Evolutionary conservation across 2,888 invertebrate species (phyloP), one percentile per base, ranked within the genome.

Genomic region (Neocrepidodera transversa): DNA sequence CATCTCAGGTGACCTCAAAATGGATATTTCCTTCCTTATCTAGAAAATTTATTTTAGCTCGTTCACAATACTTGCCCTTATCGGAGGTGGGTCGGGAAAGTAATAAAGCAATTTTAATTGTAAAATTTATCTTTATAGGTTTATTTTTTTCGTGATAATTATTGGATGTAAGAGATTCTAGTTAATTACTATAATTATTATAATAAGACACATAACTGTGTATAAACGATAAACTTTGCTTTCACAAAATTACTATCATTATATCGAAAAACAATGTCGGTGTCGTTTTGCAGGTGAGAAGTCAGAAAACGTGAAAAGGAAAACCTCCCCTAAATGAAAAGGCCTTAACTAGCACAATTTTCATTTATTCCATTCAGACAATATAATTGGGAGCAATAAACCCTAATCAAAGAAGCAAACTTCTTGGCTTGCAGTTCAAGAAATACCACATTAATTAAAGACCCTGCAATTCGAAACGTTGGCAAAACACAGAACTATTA

Each of bases 391-490:
- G 30, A 40, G 56, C 60, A 60, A 60, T 60, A 56, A 52, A 56
- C 56, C 42, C 20, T 43, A 56, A 52, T 56, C 56, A 52, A 51
- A 60, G 51, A 60, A 56, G 51, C 51, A 56, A 56, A 60, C 56
- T 60, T 60, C 60, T 60, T 56, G n/a, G 56, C 52, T 52, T 60
- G 47, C 55, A 56, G 56, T 60, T 56, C 56, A 18, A 42, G 56
- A 48, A 52, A 56, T 56, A 51, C 42, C 60, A 60, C 56, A 60
- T 60, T 60, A 56, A 60, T 60, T 56, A 60, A 60, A 56, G 56
- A 47, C 60, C 56, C 56, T 32, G 42, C 56, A 60, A 60, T 60
- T 60, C 50, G 36, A 53, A 52, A 47, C 48, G 47, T 58, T 48
- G 45, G 28, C 47, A 43, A 56, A 47, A 60, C 56, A 51, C 60